Conservation (phyloP, 2,113 vertebrate genomes). For the Otolemur garnettii region DNA sequence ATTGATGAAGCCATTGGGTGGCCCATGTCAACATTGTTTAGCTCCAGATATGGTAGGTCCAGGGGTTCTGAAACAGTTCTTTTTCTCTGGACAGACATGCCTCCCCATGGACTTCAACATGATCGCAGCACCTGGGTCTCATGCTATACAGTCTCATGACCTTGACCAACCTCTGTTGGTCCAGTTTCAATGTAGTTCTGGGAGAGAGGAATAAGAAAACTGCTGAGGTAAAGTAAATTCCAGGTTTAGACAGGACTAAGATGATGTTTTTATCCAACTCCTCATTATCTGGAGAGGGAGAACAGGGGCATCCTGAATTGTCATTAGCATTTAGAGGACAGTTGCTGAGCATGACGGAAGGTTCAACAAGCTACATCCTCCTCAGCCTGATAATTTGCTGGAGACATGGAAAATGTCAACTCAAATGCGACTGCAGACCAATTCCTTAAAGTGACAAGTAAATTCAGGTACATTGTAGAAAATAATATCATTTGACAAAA, state of each 20-base stretch:
- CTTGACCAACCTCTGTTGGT: neutral
- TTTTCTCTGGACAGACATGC: neutral
- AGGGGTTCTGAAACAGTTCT: neutral
- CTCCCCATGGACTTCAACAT: neutral
- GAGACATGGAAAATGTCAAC: slow-evolving; percentile 41
- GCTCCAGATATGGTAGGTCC: neutral
- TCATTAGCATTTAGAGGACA: neutral
- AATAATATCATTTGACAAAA: slow-evolving; percentile 25
- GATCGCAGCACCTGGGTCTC: neutral
- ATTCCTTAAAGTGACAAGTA: slow-evolving; percentile 46
- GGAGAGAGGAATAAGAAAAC: neutral
- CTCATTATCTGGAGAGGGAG: neutral
- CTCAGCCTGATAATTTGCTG: slow-evolving; percentile 10
- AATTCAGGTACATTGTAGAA: slow-evolving; percentile 25
- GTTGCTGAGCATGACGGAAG: neutral
- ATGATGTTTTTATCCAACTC: neutral
- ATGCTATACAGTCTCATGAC: neutral
- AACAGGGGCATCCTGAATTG: neutral
- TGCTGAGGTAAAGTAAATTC: neutral
- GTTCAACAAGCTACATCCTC: neutral
- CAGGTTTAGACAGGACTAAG: neutral
- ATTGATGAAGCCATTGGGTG: neutral
- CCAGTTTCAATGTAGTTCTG: neutral
- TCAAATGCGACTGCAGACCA: neutral
- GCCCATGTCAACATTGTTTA: neutral